phyloP scores from a whole-genome alignment of 2,113 vertebrate genomes.

The Phoenicopterus ruber region DNA sequence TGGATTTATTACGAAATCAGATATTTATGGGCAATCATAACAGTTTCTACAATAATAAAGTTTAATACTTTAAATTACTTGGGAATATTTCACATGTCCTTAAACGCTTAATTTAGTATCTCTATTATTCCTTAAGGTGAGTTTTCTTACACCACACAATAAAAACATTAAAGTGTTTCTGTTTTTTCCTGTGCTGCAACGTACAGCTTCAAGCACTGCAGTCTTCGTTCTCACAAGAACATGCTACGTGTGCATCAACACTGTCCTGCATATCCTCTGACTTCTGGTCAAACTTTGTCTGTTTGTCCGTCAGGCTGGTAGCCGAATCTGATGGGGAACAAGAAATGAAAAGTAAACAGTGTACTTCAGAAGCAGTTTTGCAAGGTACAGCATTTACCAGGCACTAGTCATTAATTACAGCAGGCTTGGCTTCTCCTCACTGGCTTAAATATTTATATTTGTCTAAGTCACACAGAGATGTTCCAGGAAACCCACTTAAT shows the following conservation, averaged over 20 bases:
- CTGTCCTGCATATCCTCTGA: conserved; percentile 35
- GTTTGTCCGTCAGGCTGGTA: conserved; percentile 3
- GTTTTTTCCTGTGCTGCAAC: neutral
- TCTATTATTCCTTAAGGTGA: neutral
- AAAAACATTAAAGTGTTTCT: conserved; percentile 29
- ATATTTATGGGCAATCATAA: neutral
- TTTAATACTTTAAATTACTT: conserved; percentile 62
- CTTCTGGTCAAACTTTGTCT: conserved; percentile 19
- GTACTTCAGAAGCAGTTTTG: neutral
- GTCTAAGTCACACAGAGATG: neutral
- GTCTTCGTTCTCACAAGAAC: conserved; percentile 13
- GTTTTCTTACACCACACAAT: neutral
- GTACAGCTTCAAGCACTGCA: neutral
- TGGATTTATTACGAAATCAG: conserved; percentile 63
- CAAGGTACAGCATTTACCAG: neutral
- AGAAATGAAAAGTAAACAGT: neutral
- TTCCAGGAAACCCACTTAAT: neutral
- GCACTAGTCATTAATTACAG: neutral
- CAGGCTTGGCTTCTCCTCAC: neutral
- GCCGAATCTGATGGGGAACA: conserved; percentile 15
- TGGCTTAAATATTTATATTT: neutral
- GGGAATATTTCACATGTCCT: neutral
- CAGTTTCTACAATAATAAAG: conserved; percentile 29
- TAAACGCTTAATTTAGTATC: conserved; percentile 22
- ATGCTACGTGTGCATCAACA: conserved; percentile 31